Conservation (phyloP, 1,140 invertebrate genomes). For the Mactra quadrangularis region DNA sequence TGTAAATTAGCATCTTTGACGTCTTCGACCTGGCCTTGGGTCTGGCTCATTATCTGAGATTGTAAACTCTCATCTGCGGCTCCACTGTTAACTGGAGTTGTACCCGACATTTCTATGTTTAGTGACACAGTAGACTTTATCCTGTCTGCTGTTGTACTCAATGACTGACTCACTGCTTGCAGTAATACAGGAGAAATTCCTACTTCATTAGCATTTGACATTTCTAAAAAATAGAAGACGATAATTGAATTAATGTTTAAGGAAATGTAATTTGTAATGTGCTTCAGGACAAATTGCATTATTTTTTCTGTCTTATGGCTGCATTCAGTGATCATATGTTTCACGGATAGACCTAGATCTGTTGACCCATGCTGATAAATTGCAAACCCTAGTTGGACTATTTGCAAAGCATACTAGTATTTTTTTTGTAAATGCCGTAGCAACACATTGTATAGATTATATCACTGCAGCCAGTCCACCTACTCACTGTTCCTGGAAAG, state of each 20-base stretch:
- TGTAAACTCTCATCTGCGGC: slow-evolving; percentile 12
- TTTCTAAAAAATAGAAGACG: slow-evolving; percentile 65
- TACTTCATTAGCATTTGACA: slow-evolving; percentile 73
- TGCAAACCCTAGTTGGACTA: no score
- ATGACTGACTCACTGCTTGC: slow-evolving; percentile 81
- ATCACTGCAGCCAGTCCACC: no score
- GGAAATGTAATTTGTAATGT: background rate
- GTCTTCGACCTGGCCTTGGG: background rate
- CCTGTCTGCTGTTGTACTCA: slow-evolving; percentile 69
- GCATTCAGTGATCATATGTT: slow-evolving; percentile 10
- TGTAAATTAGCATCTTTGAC: slow-evolving; percentile 6
- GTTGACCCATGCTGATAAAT: no score
- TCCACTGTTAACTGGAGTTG: slow-evolving; percentile 13
- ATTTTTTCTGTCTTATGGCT: slow-evolving; percentile 10
- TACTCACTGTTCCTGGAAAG: no score
- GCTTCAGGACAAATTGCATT: background rate
- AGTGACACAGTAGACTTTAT: slow-evolving; percentile 11
- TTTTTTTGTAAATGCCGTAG: no score
- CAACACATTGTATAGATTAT: no score
- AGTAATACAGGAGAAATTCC: slow-evolving; percentile 82
- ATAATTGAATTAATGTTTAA: slow-evolving; percentile 27
- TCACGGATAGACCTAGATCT: no score
- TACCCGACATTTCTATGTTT: slow-evolving; percentile 59
- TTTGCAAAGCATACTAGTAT: no score
- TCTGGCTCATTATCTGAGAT: slow-evolving; percentile 40